Base-by-base conservation (phyloP, 2,888 invertebrate genomes). In the Leucozona laternaria region DNA sequence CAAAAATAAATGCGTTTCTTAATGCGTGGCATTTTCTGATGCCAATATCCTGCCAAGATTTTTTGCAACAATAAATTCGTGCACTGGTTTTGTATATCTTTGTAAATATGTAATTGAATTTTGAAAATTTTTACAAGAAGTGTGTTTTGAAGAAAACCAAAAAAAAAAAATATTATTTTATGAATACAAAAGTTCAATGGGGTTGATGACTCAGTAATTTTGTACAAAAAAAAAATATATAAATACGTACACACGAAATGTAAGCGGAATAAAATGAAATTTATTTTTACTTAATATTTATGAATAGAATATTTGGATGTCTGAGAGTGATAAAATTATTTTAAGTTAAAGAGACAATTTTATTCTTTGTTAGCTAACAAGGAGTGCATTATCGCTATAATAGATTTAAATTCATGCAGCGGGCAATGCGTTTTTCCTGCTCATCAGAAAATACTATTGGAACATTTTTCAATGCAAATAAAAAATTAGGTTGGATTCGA, bases 141-240 rank as follows among this genome's bases (percentile, higher is more conserved):
- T 37, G 53, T 11, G 53, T 37, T 48, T 50, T 48, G 37, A 28
- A 20, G 10, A 20, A 22, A 43, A 43, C 5, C 13, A 8, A 31
- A 34, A 48, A 10, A 60, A 40, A 22, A 4, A 50, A 53, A 25
- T n/a, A 25, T n/a, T 53, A 53, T 73, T 68, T 25, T 34, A 10
- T 37, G 13, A 11, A 50, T 22, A 7, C 37, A 22, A 73, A 28
- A 70, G 53, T 28, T 75, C 60, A 25, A 62, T 62, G 75, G 17
- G 75, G 75, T 75, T 80, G 75, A 80, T 80, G 80, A 80, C 70
- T 80, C 75, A 80, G 15, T 11, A n/a, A 34, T 11, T 48, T 70
- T 37, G 31, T 55, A 48, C 20, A 48, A 31, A n/a, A 31, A 17
- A 45, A 31, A 1, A 15, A n/a, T 48, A 34, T 22, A 55, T 25